Evolutionary conservation across 1,140 invertebrate genomes (phyloP), one percentile per base, ranked within the genome.

Genomic region (Sinella curviseta): DNA sequence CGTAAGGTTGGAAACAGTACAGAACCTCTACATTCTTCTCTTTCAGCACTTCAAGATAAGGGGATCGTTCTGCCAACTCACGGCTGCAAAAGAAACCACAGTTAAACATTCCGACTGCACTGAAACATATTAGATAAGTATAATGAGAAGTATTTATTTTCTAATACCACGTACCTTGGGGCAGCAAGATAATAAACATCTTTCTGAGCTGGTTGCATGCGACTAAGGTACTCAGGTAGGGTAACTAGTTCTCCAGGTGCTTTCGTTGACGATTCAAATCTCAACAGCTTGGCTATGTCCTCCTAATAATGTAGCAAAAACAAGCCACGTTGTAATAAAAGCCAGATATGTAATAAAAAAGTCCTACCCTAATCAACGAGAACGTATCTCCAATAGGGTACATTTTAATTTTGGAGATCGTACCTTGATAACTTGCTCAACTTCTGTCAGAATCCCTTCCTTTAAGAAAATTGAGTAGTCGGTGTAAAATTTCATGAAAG

Each of bases 1-100:
- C 97, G 84, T 98, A 97, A 0, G 94, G 92, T 84, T 99, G 96
- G 85, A 96, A 98, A 85, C 96, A 95, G 86, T 98, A 98, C 1
- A 99, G 86, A 0, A 99, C 96, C 89, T 99, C 96, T 1, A 94
- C 90, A 80, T 97, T 92, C 81, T 92, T 91, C 84, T 93, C 92
- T 84, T 95, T 95, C 0, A 99, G 88, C 26, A 94, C 94, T 88
- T 99, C 97, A 85, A 93, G 96, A 86, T 99, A 99, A 0, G 97
- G 97, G 0, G 96, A 98, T 1, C 92, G 91, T 88, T 97, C 94
- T 0, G 97, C 97, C 70, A 99, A 88, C 77, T 92, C 89, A 36
- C 97, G 95, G 86, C 95, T 96, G 85, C 12, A 26, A 39, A 30
- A n/a, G 4, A 84, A 84, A 65, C 39, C 48, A 79, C 31, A 54